Base-by-base conservation (phyloP, 2,797 vertebrate genomes). In the Microtus californicus region DNA sequence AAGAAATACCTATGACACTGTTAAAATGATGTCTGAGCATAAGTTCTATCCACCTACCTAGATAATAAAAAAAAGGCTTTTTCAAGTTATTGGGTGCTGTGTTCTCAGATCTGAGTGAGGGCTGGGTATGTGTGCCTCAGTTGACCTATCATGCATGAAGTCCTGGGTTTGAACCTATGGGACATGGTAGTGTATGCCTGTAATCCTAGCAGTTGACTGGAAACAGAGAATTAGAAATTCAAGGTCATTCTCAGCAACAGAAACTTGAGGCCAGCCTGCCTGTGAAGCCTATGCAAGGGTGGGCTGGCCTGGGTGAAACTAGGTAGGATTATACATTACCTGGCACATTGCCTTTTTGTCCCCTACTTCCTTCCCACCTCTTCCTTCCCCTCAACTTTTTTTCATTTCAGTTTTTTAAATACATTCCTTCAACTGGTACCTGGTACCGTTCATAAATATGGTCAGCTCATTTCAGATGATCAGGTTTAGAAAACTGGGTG, bases 1-100 rank as follows among this genome's bases (percentile, higher is more conserved):
- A 94, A 74, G 86, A 94, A 94, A 61, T 63, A 79, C 25, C 45
- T 19, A 78, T 15, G 61, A 90, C 67, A 67, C 69, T 76, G 94
- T 96, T 90, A 86, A 92, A 86, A 51, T 19, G 65, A 10, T 59
- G 21, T 59, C 73, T 8, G 51, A 81, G 54, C 25, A 34, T 69
- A 73, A 43, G 27, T 51, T 91, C 79, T 74, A 86, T 81, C 43
- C 48, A 69, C 29, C 43, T 25, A 61, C 74, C 54, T 71, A 93
- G 92, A 51, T 19, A 54, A 85, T 45, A 31, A 31, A 31, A 40
- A 74, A 81, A 90, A 69, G 80, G 31, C 34, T 40, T 81, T 92
- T 73, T 51, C 63, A 82, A 63, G 27, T 80, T 61, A n/a, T 90
- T 59, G 31, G 37, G 4, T 37, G 8, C 34, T 51, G 29, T 90